Evolutionary conservation across 1,140 invertebrate species (phyloP).

Genomic region (Drosophila mayri): DNA sequence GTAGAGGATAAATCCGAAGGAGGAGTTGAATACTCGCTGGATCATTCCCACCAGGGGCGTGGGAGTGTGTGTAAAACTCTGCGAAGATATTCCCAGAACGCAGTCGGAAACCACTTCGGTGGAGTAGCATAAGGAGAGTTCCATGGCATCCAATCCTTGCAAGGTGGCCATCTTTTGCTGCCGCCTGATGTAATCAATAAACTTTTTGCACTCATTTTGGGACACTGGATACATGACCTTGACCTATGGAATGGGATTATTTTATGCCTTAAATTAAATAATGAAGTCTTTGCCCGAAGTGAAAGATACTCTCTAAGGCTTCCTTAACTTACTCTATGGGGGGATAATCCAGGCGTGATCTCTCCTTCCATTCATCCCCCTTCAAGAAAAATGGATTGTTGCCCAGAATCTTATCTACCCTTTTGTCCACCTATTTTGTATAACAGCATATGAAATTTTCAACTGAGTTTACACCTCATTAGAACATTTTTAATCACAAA

Average conservation of each 20-base stretch:
- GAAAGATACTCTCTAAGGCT: background rate
- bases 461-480: background rate
- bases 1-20: slow-evolving; percentile 42
- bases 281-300: too few relatives aligned
- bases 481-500: slow-evolving; percentile 57
- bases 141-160: slow-evolving; percentile 43
- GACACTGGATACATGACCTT: slow-evolving; percentile 64
- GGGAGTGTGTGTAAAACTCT: slow-evolving; percentile 63
- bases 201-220: slow-evolving; percentile 44
- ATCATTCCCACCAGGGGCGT: slow-evolving; percentile 49
- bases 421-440: slow-evolving; percentile 54
- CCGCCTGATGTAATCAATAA: slow-evolving; percentile 52
- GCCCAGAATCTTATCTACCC: slow-evolving; percentile 82
- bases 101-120: slow-evolving; percentile 85
- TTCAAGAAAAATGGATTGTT: slow-evolving; percentile 84
- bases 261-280: background rate
- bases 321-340: slow-evolving; percentile 66
- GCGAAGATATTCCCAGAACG: slow-evolving; percentile 84
- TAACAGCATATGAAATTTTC: slow-evolving; percentile 3
- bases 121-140: slow-evolving; percentile 81
- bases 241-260: slow-evolving; percentile 18
- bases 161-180: slow-evolving; percentile 44
- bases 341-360: slow-evolving; percentile 86
- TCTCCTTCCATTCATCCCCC: slow-evolving; percentile 86
- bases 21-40: slow-evolving; percentile 49